Base-by-base conservation (phyloP, 2,113 vertebrate genomes). In the Neofelis nebulosa region DNA sequence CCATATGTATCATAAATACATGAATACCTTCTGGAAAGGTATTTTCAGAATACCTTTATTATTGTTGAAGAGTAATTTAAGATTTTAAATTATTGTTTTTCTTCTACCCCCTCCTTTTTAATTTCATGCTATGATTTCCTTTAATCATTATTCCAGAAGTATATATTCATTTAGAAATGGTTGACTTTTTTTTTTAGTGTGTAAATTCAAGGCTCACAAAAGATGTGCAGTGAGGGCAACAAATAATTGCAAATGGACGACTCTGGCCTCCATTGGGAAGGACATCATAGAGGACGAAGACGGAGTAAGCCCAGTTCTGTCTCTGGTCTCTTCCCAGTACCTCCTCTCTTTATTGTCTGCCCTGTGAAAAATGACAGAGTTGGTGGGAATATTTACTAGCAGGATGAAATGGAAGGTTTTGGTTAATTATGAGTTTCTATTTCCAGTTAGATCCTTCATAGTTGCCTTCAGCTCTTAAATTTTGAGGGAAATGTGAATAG, bases 171-270 rank as follows among this genome's bases (percentile, higher is more conserved):
- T 80, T 78, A 68, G 29, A 57, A 88, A 31, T 85, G n/a, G 11
- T 36, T 98, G 90, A 96, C 61, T 57, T 29, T 1, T 82, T 91
- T 97, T 98, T 89, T 96, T 96, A 99, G 99, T 99, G 82, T 99
- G 99, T 98, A 99, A 99, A 98, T 99, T 99, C 98, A 99, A 99
- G 98, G 99, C 99, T 94, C 99, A 99, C 98, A 99, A 99, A 98
- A 99, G 99, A 91, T 99, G 99, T 96, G 99, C 99, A 4, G 99
- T 99, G 96, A 98, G 99, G 98, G 99, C 99, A 96, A 99, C 99
- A 36, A 99, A 99, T 97, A 99, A 99, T 98, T 99, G 99, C 98
- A 99, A 99, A 92, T 99, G 99, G 99, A 99, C 99, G 5, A 99
- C 99, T 0, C 98, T 99, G 98, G 99, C 99, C 45, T 99, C 99